Conservation (phyloP, 2,113 vertebrate species). For the Tauraco erythrolophus region DNA sequence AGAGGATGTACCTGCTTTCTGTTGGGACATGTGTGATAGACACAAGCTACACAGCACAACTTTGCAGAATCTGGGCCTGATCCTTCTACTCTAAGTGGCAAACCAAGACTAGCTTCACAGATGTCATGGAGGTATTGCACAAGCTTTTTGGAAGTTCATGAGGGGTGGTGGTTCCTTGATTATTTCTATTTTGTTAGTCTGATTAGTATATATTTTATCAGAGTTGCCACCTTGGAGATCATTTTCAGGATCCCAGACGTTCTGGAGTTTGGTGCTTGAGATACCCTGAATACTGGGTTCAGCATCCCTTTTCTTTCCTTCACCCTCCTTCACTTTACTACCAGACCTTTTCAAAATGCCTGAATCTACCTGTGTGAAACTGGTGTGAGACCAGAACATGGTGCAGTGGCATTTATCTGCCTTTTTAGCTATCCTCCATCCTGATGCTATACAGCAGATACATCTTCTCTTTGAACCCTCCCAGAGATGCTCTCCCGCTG, state of each 20-base stretch:
- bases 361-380: accelerated
- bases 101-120: not conserved
- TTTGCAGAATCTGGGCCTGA: not conserved
- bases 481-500: not conserved
- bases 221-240: not conserved
- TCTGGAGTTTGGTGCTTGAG: not conserved
- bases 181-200: not conserved
- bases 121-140: accelerated
- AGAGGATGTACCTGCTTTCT: not conserved
- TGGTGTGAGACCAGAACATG: not conserved
- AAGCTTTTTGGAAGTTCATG: not conserved
- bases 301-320: not conserved
- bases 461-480: not conserved
- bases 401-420: not conserved
- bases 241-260: not conserved
- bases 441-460: not conserved
- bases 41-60: not conserved
- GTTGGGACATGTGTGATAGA: not conserved
- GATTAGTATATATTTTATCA: not conserved
- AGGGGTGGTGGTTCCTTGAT: not conserved
- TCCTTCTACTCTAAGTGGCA: not conserved
- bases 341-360: not conserved
- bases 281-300: not conserved
- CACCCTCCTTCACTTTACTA: accelerated
- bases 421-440: not conserved